Evolutionary conservation across 2,113 vertebrate genomes (phyloP), one percentile per base, ranked within the genome.

Genomic region (Apus apus): DNA sequence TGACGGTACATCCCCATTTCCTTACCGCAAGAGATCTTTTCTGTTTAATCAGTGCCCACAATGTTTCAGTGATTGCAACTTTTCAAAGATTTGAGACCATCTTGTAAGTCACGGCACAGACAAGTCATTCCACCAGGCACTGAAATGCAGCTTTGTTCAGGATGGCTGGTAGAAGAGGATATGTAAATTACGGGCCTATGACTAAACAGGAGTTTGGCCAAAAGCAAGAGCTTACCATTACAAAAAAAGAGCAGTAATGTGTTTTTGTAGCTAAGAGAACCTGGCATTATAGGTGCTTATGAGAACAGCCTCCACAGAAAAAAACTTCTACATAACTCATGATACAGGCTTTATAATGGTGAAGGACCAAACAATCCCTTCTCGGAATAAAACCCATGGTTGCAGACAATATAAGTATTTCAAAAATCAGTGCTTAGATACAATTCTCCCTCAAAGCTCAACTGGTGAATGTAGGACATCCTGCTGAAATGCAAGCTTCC

Each of bases 1-100:
- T 8, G 21, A 45, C 30, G 23, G 13, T 32, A 27, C 13, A 7
- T 0, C 2, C 4, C 8, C 22, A 6, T 23, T 78, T 92, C 62
- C 62, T 70, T 58, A 61, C 22, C 0, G 2, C 50, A 36, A 38
- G 45, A 60, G 30, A 51, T 29, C 13, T 46, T 71, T 50, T 30
- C 56, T 50, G 3, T 16, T 73, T 34, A 79, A 57, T 26, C 22
- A n/a, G 54, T 3, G 9, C 13, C 43, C 0, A 0, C 1, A 8
- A 38, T 5, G 17, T 32, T 85, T 80, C n/a, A 30, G 12, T 23
- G 36, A 45, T 0, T 45, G 13, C n/a, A 93, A 34, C 11, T 79
- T 82, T n/a, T 29, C n/a, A 73, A 51, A 56, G 20, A 61, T 29
- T 38, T 34, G 40, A 79, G 29, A 70, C 25, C 14, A 62, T 15